These are phyloP conservation scores for Sphyrna mokarran DNA, from an alignment of 2,113 vertebrate species.

Conservation along the genomic window DNA sequence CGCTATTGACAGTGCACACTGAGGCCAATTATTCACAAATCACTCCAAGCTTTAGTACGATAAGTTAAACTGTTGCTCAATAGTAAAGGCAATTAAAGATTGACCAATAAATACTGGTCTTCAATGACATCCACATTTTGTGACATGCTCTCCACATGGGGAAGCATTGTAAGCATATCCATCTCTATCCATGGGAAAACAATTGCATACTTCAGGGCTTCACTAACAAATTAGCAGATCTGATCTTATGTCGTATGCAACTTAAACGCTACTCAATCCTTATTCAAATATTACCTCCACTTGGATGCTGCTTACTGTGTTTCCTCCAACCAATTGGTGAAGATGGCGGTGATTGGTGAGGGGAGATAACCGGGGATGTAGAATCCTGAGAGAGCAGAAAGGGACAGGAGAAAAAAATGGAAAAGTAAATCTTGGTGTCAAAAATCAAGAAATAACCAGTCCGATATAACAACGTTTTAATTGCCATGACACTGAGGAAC, in stretches of 20 bases:
- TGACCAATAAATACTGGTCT: too few species aligned
- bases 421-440: not conserved
- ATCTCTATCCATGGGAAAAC: not conserved
- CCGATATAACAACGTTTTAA: not conserved
- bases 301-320: conserved; percentile 80
- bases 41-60: too few species aligned
- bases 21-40: not conserved
- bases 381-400: conserved; percentile 64
- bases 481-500: not conserved
- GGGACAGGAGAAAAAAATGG: not conserved
- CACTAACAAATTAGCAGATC: not conserved
- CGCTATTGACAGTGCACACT: too few species aligned
- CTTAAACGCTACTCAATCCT: conserved; percentile 47
- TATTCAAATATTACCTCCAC: conserved; percentile 71
- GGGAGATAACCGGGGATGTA: conserved; percentile 88
- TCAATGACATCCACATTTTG: too few species aligned
- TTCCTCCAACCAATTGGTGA: conserved; percentile 91
- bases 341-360: conserved; percentile 86
- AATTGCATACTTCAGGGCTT: not conserved
- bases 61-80: not conserved
- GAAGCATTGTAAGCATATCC: not conserved
- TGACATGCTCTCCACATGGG: not conserved
- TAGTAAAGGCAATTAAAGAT: too few species aligned
- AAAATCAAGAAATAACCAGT: not conserved
- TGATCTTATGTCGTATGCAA: not conserved